Conservation (phyloP, 2,888 invertebrate species). For the Meghimatium bilineatum region DNA sequence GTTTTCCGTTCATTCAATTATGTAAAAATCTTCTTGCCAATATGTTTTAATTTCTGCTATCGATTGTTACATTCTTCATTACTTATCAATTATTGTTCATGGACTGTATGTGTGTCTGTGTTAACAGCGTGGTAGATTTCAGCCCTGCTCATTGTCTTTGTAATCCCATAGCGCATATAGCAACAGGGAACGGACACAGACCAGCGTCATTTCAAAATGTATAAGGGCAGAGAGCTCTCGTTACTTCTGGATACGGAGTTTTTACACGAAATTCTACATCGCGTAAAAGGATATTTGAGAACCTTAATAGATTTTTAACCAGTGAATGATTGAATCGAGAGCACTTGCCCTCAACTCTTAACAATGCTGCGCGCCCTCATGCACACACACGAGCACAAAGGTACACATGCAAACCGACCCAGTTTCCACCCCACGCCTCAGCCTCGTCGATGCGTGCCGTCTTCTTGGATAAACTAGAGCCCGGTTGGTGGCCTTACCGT, state of each 20-base stretch:
- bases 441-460: background rate
- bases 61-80: no score
- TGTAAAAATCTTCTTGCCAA: no score
- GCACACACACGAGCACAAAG: background rate
- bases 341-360: background rate
- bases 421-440: background rate
- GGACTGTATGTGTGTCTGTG: no score
- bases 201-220: background rate
- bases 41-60: no score
- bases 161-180: background rate
- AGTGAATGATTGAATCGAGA: background rate
- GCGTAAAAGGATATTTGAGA: background rate
- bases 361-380: conserved; percentile 2
- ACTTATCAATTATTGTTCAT: no score
- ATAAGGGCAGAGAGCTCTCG: background rate
- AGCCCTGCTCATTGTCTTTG: background rate
- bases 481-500: conserved; percentile 17
- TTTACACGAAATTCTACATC: background rate
- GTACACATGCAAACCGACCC: background rate
- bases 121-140: background rate
- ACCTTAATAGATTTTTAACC: conserved; percentile 11
- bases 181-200: background rate
- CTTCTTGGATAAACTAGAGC: background rate
- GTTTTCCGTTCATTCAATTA: no score
- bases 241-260: background rate